Percentiles rank a stretch among this genome's conserved stretches.
Evolutionary conservation across 2,113 vertebrate genomes (phyloP).

Genomic region (Marcusenius ussheri): DNA sequence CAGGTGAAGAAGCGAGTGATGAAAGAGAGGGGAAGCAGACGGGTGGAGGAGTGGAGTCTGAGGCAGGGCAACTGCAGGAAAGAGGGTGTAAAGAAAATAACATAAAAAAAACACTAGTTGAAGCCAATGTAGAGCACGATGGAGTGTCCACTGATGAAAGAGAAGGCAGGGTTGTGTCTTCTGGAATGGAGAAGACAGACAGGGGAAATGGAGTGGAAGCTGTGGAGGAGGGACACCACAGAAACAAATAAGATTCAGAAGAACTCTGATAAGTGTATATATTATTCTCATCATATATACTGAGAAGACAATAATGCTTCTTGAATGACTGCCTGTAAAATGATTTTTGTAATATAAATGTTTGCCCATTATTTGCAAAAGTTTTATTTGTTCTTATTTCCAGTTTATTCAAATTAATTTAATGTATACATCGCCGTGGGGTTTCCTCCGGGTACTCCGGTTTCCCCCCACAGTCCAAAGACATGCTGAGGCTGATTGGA

Average conservation of each 20-base stretch:
- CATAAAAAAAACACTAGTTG: constrained; percentile 25
- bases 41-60: constrained; percentile 13
- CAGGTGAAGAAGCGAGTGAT: neutral
- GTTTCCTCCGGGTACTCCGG: too few species aligned
- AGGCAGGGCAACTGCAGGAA: constrained; percentile 37
- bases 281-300: neutral
- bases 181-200: neutral
- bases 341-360: too few species aligned
- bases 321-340: too few species aligned
- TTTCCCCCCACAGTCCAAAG: too few species aligned
- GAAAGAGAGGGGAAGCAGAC: constrained; percentile 40
- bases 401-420: neutral
- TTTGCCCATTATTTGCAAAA: too few species aligned
- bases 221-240: neutral
- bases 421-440: too few species aligned
- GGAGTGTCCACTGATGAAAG: neutral
- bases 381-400: neutral
- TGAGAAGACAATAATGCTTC: neutral
- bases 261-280: neutral
- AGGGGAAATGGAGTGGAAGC: neutral
- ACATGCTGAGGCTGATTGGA: too few species aligned
- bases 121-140: neutral
- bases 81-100: constrained; percentile 41
- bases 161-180: neutral
- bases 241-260: neutral